Evolutionary conservation across 1,140 invertebrate genomes (phyloP), one percentile per base, ranked within the genome.

Genomic region (Drosophila insularis): DNA sequence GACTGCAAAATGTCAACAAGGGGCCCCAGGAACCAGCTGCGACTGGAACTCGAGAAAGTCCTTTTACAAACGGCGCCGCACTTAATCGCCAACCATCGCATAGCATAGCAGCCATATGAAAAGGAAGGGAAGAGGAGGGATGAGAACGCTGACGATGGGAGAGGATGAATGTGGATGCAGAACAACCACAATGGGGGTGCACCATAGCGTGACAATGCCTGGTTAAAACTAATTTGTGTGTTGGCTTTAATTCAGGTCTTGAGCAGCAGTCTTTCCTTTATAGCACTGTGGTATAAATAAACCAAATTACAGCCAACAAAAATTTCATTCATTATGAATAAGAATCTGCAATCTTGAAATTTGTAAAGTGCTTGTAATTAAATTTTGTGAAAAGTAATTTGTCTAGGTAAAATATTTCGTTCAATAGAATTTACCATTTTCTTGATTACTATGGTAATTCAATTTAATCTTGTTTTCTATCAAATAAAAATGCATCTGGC

Each of bases 221-320:
- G 84, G 79, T 82, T 87, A 82, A 87, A 87, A 87, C 82, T 87
- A 87, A 87, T 87, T 87, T 87, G 79, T 82, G 76, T 82, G 75
- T 63, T 77, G 56, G 84, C 76, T 63, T 37, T 63, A 50, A 50
- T 50, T 50, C 43, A 21, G 43, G 19, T 50, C 43, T 50, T 50
- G 43, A 50, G 43, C 17, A 50, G 54, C 31, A 58, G 55, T 31
- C 19, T 50, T 56, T 4, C 17, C 43, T 37, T 27, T 50, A 39
- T 54, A 23, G 35, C 19, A 76, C 73, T 54, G 73, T 76, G 73
- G 65, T 23, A 23, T 14, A 13, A 31, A 54, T 46, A 46, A 11
- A 17, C 1, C 43, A 17, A 39, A 3, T 17, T 23, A 4, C 4
- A 10, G 10, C 10, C 32, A 17, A 32, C 60, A 64, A 17, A 21